Conservation (phyloP, 2,888 invertebrate genomes). For the Mesoligia furuncula region DNA sequence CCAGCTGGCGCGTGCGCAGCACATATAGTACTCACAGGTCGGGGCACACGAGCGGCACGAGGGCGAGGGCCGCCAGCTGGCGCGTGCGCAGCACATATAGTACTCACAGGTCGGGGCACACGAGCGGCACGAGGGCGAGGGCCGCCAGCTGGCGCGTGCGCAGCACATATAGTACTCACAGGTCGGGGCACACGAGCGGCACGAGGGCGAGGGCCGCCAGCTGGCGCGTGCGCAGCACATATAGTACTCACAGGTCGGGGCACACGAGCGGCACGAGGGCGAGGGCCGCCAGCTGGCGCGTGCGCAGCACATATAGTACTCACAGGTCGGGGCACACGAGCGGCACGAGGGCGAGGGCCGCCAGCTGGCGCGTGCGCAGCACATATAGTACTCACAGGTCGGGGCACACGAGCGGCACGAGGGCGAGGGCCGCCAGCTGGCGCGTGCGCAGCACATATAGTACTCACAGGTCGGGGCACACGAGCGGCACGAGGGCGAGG, state of each 20-base stretch:
- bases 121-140: slow-evolving; percentile 87
- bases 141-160: no score
- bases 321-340: slow-evolving; percentile 72
- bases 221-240: no score
- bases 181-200: slow-evolving; percentile 73
- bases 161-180: slow-evolving; percentile 55
- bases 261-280: slow-evolving; percentile 85
- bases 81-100: no score
- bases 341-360: slow-evolving; percentile 91
- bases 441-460: no score
- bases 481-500: slow-evolving; percentile 87
- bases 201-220: slow-evolving; percentile 92
- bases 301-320: not conserved
- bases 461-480: slow-evolving; percentile 69
- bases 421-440: slow-evolving; percentile 93
- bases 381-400: slow-evolving; percentile 57
- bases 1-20: no score
- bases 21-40: slow-evolving; percentile 57
- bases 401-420: slow-evolving; percentile 74
- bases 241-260: slow-evolving; percentile 65
- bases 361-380: slow-evolving; percentile 91
- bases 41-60: slow-evolving; percentile 74
- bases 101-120: slow-evolving; percentile 69
- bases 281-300: slow-evolving; percentile 93
- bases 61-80: slow-evolving; percentile 94